A percentile compares a stretch with the other conserved stretches of the same genome.
Conservation (phyloP, 1,140 invertebrate species). For the Panulirus ornatus region DNA sequence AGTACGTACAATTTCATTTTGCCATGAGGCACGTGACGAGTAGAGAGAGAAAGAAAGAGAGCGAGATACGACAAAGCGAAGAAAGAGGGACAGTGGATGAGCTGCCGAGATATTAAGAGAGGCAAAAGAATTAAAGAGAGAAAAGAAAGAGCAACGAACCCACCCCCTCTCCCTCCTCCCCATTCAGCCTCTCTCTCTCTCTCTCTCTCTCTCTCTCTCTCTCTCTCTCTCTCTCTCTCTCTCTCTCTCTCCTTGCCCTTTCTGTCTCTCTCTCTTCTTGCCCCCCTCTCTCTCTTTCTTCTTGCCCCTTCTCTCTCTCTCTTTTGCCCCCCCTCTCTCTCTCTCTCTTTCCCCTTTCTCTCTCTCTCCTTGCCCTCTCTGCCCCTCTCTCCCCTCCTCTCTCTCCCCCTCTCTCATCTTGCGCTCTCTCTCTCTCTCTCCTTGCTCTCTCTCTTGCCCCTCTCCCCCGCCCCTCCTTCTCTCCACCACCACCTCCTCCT, state of each 20-base stretch:
- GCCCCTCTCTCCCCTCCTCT: background rate
- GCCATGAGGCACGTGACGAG: no score
- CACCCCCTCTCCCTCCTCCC: no score
- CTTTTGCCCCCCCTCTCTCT: background rate
- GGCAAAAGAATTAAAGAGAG: no score
- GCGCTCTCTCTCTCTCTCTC: constrained; percentile 18
- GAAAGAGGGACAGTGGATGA: no score
- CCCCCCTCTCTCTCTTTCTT: constrained; percentile 8
- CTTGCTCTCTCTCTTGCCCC: background rate
- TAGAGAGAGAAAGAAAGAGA: no score
- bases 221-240: background rate
- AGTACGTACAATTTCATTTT: no score
- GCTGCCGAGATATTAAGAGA: no score
- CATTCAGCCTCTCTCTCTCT: no score
- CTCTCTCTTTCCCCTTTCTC: background rate
- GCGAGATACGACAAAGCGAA: no score
- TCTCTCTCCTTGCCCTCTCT: background rate
- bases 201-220: background rate
- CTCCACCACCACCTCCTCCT: background rate
- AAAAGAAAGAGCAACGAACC: no score
- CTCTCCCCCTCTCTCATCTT: constrained; percentile 6
- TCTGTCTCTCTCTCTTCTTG: background rate
- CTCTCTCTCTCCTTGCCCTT: background rate
- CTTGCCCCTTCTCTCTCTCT: constrained; percentile 14
- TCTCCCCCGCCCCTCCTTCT: background rate